Conservation (phyloP, 2,888 invertebrate species). For the Macrophya annulata region DNA sequence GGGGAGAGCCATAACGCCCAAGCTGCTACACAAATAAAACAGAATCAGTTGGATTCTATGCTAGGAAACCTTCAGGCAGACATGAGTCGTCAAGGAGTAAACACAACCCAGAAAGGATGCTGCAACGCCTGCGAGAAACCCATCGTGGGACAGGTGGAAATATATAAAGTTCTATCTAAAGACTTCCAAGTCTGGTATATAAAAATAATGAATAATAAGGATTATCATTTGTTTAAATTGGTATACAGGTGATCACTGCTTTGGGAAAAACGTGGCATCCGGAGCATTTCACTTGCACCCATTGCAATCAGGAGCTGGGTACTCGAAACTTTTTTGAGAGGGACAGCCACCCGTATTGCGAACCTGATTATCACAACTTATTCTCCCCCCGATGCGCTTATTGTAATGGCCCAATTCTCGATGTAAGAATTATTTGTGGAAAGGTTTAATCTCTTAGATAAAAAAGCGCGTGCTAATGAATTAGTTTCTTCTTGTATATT, state of each 20-base stretch:
- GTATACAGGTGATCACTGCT: slow-evolving; percentile 92
- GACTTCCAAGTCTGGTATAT: neutral
- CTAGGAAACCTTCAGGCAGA: slow-evolving; percentile 96
- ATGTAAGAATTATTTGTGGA: slow-evolving; percentile 85
- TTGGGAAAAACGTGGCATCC: slow-evolving; percentile 99
- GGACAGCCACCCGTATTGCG: slow-evolving; percentile 98
- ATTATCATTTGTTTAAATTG: slow-evolving; percentile 19
- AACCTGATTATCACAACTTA: slow-evolving; percentile 98
- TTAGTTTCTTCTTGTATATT: slow-evolving; percentile 60
- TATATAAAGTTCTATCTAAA: neutral
- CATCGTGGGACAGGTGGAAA: slow-evolving; percentile 95
- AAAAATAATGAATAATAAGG: neutral
- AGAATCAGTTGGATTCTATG: slow-evolving; percentile 92
- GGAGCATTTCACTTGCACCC: slow-evolving; percentile 98
- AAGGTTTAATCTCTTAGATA: neutral
- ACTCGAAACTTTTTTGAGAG: slow-evolving; percentile 99
- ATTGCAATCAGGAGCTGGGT: slow-evolving; percentile 97
- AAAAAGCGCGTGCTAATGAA: slow-evolving; percentile 46
- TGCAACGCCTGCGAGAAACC: slow-evolving; percentile 99
- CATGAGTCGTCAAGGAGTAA: slow-evolving; percentile 99
- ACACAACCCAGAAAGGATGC: slow-evolving; percentile 99
- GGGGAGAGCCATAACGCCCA: slow-evolving; percentile 78
- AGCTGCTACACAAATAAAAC: slow-evolving; percentile 79
- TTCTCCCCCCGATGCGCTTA: slow-evolving; percentile 99
- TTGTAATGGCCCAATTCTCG: slow-evolving; percentile 99